These are phyloP conservation scores for Cacatua alba DNA, from an alignment of 2,113 vertebrate species.

Conservation along the genomic window DNA sequence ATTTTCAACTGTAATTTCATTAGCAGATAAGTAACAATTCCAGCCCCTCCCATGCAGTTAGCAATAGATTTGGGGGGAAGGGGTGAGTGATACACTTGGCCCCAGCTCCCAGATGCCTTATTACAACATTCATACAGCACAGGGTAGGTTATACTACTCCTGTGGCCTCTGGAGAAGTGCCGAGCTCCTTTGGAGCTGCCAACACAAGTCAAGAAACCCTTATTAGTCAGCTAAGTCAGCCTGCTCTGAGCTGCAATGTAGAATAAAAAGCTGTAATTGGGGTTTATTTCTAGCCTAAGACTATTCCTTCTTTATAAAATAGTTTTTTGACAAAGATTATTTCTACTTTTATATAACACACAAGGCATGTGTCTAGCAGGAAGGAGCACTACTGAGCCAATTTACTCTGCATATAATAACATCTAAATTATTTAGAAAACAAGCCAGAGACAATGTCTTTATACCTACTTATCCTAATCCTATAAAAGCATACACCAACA, in stretches of 20 bases:
- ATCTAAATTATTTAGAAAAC: background rate
- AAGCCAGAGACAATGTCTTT: background rate
- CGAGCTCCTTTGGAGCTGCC: background rate
- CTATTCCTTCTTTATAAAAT: background rate
- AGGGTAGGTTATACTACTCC: background rate
- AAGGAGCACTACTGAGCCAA: background rate
- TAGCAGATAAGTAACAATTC: background rate
- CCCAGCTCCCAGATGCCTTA: background rate
- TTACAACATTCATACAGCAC: fast-evolving
- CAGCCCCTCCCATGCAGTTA: background rate
- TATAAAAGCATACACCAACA: background rate
- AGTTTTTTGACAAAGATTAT: background rate
- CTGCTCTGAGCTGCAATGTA: background rate
- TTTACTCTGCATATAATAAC: background rate
- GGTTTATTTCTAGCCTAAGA: background rate
- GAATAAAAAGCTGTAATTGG: background rate
- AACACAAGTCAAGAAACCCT: background rate
- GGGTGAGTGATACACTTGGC: background rate
- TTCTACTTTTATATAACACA: background rate
- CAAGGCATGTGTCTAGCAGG: background rate
- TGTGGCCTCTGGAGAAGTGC: background rate
- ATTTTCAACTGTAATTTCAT: background rate
- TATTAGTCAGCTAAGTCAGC: background rate
- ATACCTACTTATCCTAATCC: background rate
- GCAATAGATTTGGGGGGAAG: fast-evolving